Base-by-base conservation (phyloP, 2,113 vertebrate genomes). In the Trogon melanurus region DNA sequence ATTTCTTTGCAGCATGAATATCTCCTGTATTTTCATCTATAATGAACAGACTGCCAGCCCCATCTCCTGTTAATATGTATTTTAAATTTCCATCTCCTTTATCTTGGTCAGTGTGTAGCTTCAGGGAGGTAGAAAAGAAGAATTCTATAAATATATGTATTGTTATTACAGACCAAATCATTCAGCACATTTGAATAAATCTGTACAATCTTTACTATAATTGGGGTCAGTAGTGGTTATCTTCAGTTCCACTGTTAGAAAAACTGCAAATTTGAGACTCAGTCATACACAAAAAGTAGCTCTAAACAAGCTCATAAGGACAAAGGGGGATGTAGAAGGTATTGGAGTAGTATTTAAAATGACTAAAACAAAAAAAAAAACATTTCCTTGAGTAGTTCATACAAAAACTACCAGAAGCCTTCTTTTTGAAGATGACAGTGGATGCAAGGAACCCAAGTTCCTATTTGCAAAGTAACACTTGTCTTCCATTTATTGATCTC, bases 51-150 rank as follows among this genome's bases (percentile, higher is more conserved):
- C 96, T 99, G 62, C 99, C 99, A 62, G 99, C 99, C 89, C 99
- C 99, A 57, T 99, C 99, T 96, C 99, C 99, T 8, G 98, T 98
- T 95, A 99, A 98, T 85, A 99, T 97, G 94, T 99, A 99, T 98
- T 98, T 99, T 97, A 99, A 99, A 62, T 97, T 99, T 87, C 99
- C 99, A 47, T 99, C 99, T 81, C 98, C 99, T 97, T 98, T 98
- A 98, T 99, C 99, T 98, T 99, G 99, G 96, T 99, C 99, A 94
- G 99, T 99, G 97, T 99, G 99, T 90, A 99, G 98, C 99, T 99
- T 98, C 78, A 97, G 88, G 97, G 74, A 96, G 79, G 94, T 76
- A 97, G 91, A 97, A 97, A 95, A 98, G 70, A 98, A 97, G 72
- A 97, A 67, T 95, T 94, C 78, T 93, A 91, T 98, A 97, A 98